phyloP scores from a whole-genome alignment of 2,797 vertebrate species.

The Lagorchestes hirsutus region DNA sequence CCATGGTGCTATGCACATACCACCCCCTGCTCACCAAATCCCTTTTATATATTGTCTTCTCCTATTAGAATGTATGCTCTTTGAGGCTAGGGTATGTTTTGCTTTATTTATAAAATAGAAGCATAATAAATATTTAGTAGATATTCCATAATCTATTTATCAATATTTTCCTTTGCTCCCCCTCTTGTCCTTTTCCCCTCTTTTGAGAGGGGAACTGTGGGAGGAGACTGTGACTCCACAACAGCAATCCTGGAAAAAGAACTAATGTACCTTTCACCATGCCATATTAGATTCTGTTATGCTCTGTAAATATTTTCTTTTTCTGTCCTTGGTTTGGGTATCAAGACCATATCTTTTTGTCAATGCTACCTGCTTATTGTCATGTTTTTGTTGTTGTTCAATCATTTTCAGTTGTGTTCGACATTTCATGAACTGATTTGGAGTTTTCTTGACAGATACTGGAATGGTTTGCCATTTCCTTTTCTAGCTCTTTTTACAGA shows the following conservation, averaged over 20 bases:
- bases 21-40: not conserved
- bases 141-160: not conserved
- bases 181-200: not conserved
- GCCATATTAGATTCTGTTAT: not conserved
- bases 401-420: not conserved
- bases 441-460: not conserved
- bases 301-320: not conserved
- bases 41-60: not conserved
- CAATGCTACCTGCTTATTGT: not conserved
- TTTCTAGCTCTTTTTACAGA: not conserved
- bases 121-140: not conserved
- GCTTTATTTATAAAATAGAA: not conserved
- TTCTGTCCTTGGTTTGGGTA: not conserved
- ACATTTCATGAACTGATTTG: not conserved
- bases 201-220: too few relatives aligned
- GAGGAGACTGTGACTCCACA: not conserved
- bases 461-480: not conserved
- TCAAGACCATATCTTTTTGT: not conserved
- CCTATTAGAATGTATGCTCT: not conserved
- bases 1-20: not conserved
- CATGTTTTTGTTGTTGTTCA: not conserved
- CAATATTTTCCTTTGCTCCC: not conserved
- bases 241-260: not conserved
- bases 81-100: not conserved
- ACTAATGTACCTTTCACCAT: not conserved